These are phyloP conservation scores for Tenthredo scrophulariae DNA, from an alignment of 2,888 invertebrate species.

Conservation along the genomic window DNA sequence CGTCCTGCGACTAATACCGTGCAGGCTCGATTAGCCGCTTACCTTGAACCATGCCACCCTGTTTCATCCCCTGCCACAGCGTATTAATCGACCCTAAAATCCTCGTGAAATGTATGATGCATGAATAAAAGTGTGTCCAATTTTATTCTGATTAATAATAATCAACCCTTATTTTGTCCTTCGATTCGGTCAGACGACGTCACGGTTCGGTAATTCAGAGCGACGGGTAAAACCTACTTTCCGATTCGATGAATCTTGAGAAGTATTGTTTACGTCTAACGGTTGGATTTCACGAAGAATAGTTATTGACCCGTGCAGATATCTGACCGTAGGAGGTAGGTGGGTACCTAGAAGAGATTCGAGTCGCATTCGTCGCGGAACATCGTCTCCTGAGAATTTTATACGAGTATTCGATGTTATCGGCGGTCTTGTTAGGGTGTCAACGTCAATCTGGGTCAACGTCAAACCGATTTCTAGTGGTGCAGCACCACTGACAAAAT, in stretches of 20 bases:
- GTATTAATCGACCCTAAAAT: too few species aligned
- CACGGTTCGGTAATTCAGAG: background rate
- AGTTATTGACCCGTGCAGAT: constrained; percentile 27
- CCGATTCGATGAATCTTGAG: background rate
- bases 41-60: constrained; percentile 53
- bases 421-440: constrained; percentile 46
- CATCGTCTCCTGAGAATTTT: constrained; percentile 32
- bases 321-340: background rate
- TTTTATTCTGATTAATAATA: background rate
- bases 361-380: background rate
- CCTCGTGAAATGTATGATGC: too few species aligned
- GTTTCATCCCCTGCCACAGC: background rate
- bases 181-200: background rate
- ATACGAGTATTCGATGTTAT: constrained; percentile 24
- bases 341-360: background rate
- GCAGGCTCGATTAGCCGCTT: constrained; percentile 63
- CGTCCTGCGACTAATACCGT: constrained; percentile 63
- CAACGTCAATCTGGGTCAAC: constrained; percentile 47
- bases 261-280: constrained; percentile 1
- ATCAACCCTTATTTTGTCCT: background rate
- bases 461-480: constrained; percentile 14
- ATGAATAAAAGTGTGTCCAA: too few species aligned
- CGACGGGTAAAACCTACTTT: background rate
- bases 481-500: background rate
- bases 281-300: background rate